phyloP scores from a whole-genome alignment of 2,113 vertebrate genomes.

The Gallinago paraguaiae region DNA sequence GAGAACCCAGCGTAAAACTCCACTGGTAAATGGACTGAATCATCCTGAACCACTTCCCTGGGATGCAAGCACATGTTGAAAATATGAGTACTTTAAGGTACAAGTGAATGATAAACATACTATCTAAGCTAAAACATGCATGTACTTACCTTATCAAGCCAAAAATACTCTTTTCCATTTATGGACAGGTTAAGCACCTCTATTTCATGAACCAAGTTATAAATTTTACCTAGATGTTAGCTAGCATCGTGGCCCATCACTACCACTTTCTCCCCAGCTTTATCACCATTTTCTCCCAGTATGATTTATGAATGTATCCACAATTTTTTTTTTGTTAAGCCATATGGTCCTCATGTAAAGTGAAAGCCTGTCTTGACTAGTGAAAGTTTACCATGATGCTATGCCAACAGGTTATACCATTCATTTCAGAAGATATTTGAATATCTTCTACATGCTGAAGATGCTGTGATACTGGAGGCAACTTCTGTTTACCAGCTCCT shows the following conservation, averaged over 20 bases:
- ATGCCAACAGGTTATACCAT: neutral
- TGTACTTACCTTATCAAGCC: neutral
- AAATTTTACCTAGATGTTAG: neutral
- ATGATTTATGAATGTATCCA: neutral
- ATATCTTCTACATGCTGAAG: neutral
- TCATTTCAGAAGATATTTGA: neutral
- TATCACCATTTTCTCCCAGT: neutral
- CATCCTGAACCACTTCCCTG: neutral
- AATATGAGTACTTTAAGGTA: neutral
- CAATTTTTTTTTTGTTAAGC: neutral
- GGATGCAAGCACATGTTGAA: neutral
- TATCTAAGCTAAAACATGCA: accelerated
- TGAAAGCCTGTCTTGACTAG: neutral
- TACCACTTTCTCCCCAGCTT: neutral
- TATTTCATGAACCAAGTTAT: neutral
- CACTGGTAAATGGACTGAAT: neutral
- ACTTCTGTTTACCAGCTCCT: neutral
- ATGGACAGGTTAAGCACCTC: neutral
- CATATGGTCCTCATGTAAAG: neutral
- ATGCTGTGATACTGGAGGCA: neutral
- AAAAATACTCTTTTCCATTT: neutral
- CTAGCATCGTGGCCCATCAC: neutral
- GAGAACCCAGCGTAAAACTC: neutral
- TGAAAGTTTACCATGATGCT: neutral
- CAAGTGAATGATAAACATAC: neutral